Base-by-base conservation (phyloP, 2,113 vertebrate genomes). In the Microcebus griseorufus region DNA sequence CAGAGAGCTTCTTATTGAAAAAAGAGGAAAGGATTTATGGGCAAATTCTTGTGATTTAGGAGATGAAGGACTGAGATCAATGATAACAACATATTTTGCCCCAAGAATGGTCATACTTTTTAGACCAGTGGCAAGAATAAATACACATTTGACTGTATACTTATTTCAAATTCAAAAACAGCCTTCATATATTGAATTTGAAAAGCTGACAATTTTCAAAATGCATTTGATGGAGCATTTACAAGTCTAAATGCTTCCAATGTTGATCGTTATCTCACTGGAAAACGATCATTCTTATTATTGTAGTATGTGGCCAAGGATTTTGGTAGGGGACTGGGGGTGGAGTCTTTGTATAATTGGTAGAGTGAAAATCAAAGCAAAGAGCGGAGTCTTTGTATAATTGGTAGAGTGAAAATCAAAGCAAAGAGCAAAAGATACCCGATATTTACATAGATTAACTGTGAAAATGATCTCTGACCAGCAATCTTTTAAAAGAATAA, bases 101-200 rank as follows among this genome's bases (percentile, higher is more conserved):
- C 97, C 93, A 0, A 99, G 99, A 86, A 99, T 99, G 99, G 95
- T 96, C 16, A 99, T 99, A 42, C 86, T 99, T 95, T 58, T 98
- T 99, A 83, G 98, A 97, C 0, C 97, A 98, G 99, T 98, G 98
- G 97, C 0, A 29, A 98, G 81, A 98, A 99, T 96, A 99, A 99
- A 97, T 98, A 93, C 39, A 16, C 89, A 69, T 97, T 99, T 48
- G 99, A 99, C 96, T 99, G 99, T 93, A 99, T 99, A 80, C 99
- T 99, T 85, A 98, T 99, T 98, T 99, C 99, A 6, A 99, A 99
- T 97, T 99, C 99, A 78, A 99, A 99, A 98, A 98, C 98, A 23
- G 51, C 99, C 32, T 99, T 99, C 96, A 99, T 99, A 89, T 99
- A 99, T 81, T 99, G 99, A 99, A 99, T 99, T 98, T 99, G 99